Percentiles rank a stretch among this genome's conserved stretches.
Evolutionary conservation across 2,113 vertebrate species (phyloP).

Genomic region (Macrotis lagotis): DNA sequence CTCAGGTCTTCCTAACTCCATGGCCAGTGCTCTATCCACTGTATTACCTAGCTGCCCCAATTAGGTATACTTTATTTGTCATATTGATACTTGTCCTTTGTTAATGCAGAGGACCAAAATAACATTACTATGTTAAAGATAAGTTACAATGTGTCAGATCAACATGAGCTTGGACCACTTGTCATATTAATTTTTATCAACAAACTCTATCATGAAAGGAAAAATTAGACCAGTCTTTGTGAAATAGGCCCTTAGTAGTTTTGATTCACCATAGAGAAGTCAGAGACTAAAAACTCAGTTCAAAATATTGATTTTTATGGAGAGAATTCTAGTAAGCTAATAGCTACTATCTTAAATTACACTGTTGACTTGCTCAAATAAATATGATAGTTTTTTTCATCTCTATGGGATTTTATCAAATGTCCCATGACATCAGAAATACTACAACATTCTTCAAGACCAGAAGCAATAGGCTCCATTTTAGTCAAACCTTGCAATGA

Average conservation of each 20-base stretch:
- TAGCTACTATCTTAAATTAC: constrained; percentile 32
- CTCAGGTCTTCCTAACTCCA: no score
- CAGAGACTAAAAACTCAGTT: not conserved
- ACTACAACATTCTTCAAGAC: not conserved
- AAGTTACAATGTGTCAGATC: no score
- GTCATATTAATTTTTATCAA: not conserved
- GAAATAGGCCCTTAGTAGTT: not conserved
- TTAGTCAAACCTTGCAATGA: not conserved
- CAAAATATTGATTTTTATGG: not conserved
- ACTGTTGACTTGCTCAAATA: constrained; percentile 58
- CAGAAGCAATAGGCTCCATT: not conserved
- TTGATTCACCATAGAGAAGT: not conserved
- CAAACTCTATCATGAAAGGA: not conserved
- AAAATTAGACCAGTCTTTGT: not conserved
- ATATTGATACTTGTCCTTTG: no score
- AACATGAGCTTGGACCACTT: no score
- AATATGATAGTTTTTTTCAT: constrained; percentile 71
- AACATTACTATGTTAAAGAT: no score
- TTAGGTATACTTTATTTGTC: no score
- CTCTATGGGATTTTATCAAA: constrained; percentile 27
- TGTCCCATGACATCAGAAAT: constrained; percentile 62
- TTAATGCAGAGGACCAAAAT: no score
- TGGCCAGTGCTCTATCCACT: no score
- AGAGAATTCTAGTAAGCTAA: not conserved
- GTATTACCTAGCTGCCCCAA: no score